phyloP scores from a whole-genome alignment of 2,113 vertebrate genomes.

The Brachypteracias leptosomus region DNA sequence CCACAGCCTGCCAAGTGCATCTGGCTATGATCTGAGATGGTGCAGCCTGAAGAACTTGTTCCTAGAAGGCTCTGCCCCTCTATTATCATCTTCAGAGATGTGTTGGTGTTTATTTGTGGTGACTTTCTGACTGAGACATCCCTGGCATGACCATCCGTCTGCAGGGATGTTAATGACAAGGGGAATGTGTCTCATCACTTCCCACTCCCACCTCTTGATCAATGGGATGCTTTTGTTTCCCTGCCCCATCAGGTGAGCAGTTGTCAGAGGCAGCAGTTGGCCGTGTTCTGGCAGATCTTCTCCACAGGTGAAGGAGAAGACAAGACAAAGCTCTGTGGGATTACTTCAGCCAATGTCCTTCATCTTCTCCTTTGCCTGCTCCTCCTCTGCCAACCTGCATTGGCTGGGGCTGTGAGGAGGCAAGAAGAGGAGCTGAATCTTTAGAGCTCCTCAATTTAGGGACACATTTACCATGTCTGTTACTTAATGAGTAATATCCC shows the following conservation, averaged over 20 bases:
- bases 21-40: neutral
- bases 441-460: neutral
- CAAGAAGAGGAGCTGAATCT: neutral
- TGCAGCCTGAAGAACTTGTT: neutral
- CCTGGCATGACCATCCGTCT: neutral
- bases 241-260: neutral
- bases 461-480: neutral
- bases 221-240: neutral
- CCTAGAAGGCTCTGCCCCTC: neutral
- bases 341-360: neutral
- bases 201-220: neutral
- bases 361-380: neutral
- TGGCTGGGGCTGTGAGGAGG: neutral
- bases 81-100: neutral
- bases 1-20: neutral
- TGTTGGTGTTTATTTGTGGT: neutral
- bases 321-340: neutral
- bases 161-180: neutral
- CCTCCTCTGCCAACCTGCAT: neutral
- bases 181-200: neutral
- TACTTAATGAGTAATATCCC: neutral
- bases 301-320: neutral
- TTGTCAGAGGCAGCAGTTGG: neutral
- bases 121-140: neutral
- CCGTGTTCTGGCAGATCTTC: neutral